Evolutionary conservation across 2,888 invertebrate species (phyloP), one percentile per base, ranked within the genome.

Genomic region (Theodoxus fluviatilis): DNA sequence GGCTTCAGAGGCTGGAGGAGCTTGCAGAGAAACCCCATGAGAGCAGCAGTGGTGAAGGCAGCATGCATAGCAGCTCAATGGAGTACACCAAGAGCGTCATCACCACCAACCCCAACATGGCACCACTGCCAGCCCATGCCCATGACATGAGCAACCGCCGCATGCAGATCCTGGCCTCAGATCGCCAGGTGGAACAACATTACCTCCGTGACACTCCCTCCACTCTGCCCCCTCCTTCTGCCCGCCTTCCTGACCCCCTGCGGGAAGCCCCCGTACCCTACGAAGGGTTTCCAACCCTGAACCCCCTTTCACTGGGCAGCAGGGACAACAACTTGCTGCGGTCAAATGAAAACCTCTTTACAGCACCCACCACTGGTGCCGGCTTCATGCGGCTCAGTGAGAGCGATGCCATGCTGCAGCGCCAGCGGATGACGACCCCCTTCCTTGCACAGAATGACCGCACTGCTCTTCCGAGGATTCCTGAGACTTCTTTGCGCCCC

Each of bases 341-440:
- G 43, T 73, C 70, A 28, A 66, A 68, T 52, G 76, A 77, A 37
- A 72, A 71, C n/a, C 70, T 74, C 22, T 74, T 78, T 52, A 57
- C 76, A 28, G 71, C 74, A 7, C 77, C 75, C 1, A 74, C 76
- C n/a, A 70, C 71, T 38, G 71, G 68, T 1, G 71, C 69, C 52
- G 74, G 77, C 68, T 82, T 81, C 63, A 81, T 82, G 78, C 74
- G 80, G 31, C 79, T 81, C 61, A 74, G 79, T 7, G 81, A 82
- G 40, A 80, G 77, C 73, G 83, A 83, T 43, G 79, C 83, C n/a
- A 75, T 81, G 74, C 74, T 82, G 22, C 82, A 81, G 61, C 74
- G 81, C 25, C 81, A 83, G 70, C 72, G 82, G 63, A 81, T 83
- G 79, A 73, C 78, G 15, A 78, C 79, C 0, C 78, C 80, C n/a